A percentile compares a stretch with the other conserved stretches of the same genome.
Conservation (phyloP, 2,113 vertebrate species). For the Archocentrus centrarchus region DNA sequence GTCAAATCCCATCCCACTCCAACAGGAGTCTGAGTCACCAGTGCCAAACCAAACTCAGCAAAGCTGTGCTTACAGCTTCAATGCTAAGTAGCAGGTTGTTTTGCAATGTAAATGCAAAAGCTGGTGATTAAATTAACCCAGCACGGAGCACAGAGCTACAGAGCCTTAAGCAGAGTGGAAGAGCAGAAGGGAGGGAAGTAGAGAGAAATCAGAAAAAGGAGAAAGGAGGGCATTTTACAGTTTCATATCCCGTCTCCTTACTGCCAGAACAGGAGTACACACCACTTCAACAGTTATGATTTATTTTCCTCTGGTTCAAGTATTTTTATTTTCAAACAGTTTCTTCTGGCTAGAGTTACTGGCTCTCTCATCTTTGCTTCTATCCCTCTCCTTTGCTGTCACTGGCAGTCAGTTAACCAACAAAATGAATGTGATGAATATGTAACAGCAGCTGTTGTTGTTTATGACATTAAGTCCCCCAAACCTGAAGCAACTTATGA, state of each 20-base stretch:
- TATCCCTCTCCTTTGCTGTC: constrained; percentile 32
- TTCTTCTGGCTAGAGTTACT: constrained; percentile 1
- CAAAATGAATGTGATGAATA: constrained; percentile 71
- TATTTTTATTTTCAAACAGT: constrained; percentile 13
- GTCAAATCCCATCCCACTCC: constrained; percentile 28
- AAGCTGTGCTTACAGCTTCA: constrained; percentile 38
- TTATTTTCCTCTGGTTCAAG: background rate
- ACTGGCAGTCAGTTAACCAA: constrained; percentile 50
- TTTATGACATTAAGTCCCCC: constrained; percentile 65
- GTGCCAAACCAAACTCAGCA: constrained; percentile 30
- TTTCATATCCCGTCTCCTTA: background rate
- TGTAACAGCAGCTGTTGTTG: constrained; percentile 76
- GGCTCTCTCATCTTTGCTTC: background rate
- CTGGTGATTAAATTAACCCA: constrained; percentile 71
- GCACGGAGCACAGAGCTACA: constrained; percentile 25
- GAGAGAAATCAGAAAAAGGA: constrained; percentile 11
- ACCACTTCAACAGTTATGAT: background rate
- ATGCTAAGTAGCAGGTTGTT: constrained; percentile 54
- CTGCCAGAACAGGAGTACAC: background rate
- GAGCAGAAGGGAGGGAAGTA: constrained; percentile 29
- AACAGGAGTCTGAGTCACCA: constrained; percentile 26
- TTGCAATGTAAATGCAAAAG: constrained; percentile 72
- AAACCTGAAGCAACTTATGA: constrained; percentile 46
- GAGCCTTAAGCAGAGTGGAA: constrained; percentile 37
- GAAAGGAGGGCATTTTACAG: constrained; percentile 27